Percentiles rank a stretch among this genome's conserved stretches.
phyloP scores from a whole-genome alignment of 30 jellyfish, hydroid and myxozoan species.

The Mastigias papua region DNA sequence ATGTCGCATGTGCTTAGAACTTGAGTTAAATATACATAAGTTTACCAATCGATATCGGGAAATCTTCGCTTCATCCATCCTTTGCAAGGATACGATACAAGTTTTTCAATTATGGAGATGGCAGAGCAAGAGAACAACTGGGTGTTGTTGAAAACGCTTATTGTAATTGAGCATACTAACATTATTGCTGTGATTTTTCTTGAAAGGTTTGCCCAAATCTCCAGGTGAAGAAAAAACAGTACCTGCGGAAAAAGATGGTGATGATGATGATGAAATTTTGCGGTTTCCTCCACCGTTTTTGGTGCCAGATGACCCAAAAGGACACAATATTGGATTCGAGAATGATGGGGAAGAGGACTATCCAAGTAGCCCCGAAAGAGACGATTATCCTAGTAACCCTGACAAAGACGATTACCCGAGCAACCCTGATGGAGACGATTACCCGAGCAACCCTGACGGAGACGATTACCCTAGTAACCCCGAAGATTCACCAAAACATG shows the following conservation, averaged over 20 bases:
- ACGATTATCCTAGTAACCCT: not conserved
- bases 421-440: too few relatives aligned
- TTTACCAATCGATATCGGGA: too few relatives aligned
- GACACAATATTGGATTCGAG: constrained; percentile 61
- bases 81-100: too few relatives aligned
- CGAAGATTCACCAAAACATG: not conserved
- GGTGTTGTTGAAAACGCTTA: not conserved
- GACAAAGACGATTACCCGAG: constrained; percentile 8
- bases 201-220: constrained; percentile 24
- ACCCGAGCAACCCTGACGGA: constrained; percentile 15
- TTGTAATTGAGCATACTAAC: not conserved
- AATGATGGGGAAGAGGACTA: constrained; percentile 61
- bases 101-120: too few relatives aligned
- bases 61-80: too few relatives aligned
- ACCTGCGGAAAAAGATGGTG: constrained; percentile 27
- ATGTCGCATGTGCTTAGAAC: too few relatives aligned
- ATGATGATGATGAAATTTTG: constrained; percentile 69
- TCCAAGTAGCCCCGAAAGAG: constrained; percentile 7
- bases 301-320: constrained; percentile 61
- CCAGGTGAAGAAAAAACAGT: constrained; percentile 30
- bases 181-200: too few relatives aligned
- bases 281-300: constrained; percentile 67
- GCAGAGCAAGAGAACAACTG: too few relatives aligned
- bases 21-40: too few relatives aligned
- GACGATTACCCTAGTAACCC: constrained; percentile 28